These are phyloP conservation scores for Misgurnus mizolepis DNA, from an alignment of 2,113 vertebrate species.

Conservation along the genomic window DNA sequence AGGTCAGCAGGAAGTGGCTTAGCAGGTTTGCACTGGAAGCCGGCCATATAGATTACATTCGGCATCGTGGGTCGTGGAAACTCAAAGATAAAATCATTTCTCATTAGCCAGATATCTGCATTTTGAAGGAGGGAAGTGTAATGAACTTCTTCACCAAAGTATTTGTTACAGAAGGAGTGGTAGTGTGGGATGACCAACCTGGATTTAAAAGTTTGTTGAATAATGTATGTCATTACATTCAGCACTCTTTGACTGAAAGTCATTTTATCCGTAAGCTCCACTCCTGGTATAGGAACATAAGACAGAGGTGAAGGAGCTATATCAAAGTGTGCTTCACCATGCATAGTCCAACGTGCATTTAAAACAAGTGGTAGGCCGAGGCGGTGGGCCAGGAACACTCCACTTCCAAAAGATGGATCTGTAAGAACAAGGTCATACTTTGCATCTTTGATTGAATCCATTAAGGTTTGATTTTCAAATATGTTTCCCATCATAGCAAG, in stretches of 20 bases:
- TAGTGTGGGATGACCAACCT: conserved; percentile 57
- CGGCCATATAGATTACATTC: conserved; percentile 54
- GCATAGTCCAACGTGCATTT: conserved; percentile 57
- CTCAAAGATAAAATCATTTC: conserved; percentile 72
- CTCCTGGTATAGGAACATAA: no score
- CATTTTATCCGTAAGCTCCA: conserved; percentile 53
- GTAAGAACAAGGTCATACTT: conserved; percentile 59
- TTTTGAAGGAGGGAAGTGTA: conserved; percentile 64
- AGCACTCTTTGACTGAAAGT: conserved; percentile 38
- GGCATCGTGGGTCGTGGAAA: conserved; percentile 58
- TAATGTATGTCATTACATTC: conserved; percentile 34
- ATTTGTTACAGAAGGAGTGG: conserved; percentile 59
- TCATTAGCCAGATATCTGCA: conserved; percentile 75
- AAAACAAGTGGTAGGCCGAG: conserved; percentile 59
- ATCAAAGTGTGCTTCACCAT: conserved; percentile 55
- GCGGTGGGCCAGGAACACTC: conserved; percentile 53
- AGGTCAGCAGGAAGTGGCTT: conserved; percentile 48
- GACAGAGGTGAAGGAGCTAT: conserved; percentile 49
- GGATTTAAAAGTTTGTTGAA: neutral
- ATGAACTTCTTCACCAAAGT: conserved; percentile 69
- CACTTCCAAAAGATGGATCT: conserved; percentile 56
- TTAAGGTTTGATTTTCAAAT: conserved; percentile 50
- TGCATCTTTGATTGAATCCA: conserved; percentile 41
- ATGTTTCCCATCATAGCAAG: conserved; percentile 47
- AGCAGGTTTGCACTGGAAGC: conserved; percentile 57